Conservation (phyloP, 2,888 invertebrate genomes). For the Slavum lentiscoides region DNA sequence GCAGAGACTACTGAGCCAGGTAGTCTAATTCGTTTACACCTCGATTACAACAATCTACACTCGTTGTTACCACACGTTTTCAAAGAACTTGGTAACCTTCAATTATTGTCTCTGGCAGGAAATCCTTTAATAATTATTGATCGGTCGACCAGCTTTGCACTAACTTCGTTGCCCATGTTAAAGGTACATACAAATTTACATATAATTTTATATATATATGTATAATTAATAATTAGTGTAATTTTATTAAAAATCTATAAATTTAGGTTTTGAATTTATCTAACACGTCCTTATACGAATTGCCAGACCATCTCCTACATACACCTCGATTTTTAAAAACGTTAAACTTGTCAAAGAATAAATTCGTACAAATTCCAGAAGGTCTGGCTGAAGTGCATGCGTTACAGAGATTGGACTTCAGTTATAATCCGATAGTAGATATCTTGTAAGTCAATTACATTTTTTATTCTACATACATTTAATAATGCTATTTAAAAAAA, state of each 20-base stretch:
- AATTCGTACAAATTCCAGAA: constrained; percentile 66
- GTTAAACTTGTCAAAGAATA: constrained; percentile 72
- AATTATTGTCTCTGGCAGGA: constrained; percentile 70
- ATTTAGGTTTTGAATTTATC: constrained; percentile 71
- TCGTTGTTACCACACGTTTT: constrained; percentile 74
- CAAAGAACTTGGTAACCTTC: constrained; percentile 72
- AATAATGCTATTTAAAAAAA: not conserved
- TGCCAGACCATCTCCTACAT: constrained; percentile 72
- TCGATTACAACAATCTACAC: constrained; percentile 74
- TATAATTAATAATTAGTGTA: not conserved
- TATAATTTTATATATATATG: not conserved
- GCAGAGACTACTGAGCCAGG: constrained; percentile 56
- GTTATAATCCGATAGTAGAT: constrained; percentile 71
- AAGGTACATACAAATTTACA: constrained; percentile 37
- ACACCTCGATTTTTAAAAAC: constrained; percentile 68
- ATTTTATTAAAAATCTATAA: constrained; percentile 18
- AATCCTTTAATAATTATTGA: constrained; percentile 75
- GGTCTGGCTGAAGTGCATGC: constrained; percentile 67
- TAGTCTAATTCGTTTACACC: constrained; percentile 65
- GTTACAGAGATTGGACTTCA: constrained; percentile 68
- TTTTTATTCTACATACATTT: not conserved
- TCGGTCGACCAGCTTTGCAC: constrained; percentile 67
- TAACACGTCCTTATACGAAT: constrained; percentile 66
- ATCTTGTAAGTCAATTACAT: constrained; percentile 61
- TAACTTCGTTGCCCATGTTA: constrained; percentile 64